Percentiles rank a stretch among this genome's conserved stretches.
Evolutionary conservation across 2,113 vertebrate species (phyloP).

Genomic region (Stegostoma tigrinum): DNA sequence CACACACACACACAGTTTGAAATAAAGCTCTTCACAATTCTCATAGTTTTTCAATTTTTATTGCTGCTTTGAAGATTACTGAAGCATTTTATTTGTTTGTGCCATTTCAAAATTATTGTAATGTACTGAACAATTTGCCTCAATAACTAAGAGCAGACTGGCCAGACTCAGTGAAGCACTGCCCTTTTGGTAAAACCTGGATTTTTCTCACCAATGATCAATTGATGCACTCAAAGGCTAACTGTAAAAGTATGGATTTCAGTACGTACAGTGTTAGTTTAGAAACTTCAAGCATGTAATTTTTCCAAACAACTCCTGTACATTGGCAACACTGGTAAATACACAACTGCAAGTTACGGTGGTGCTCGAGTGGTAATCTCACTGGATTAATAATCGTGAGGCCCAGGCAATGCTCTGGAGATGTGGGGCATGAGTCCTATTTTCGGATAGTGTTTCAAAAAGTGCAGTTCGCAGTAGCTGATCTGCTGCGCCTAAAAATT

Average conservation of each 20-base stretch:
- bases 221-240: neutral
- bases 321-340: neutral
- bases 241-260: neutral
- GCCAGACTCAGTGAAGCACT: neutral
- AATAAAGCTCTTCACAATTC: neutral
- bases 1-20: neutral
- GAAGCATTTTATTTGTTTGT: conserved; percentile 4
- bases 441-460: no score
- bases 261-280: neutral
- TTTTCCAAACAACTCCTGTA: neutral
- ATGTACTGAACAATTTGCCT: neutral
- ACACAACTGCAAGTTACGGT: neutral
- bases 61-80: conserved; percentile 9
- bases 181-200: neutral
- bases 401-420: no score
- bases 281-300: neutral
- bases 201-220: neutral
- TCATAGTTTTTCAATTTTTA: neutral
- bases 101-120: neutral
- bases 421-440: no score
- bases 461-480: no score
- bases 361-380: no score
- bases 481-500: no score
- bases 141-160: neutral
- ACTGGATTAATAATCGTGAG: no score